Evolutionary conservation across 1,140 invertebrate genomes (phyloP).

Genomic region (Neodiprion lecontei): DNA sequence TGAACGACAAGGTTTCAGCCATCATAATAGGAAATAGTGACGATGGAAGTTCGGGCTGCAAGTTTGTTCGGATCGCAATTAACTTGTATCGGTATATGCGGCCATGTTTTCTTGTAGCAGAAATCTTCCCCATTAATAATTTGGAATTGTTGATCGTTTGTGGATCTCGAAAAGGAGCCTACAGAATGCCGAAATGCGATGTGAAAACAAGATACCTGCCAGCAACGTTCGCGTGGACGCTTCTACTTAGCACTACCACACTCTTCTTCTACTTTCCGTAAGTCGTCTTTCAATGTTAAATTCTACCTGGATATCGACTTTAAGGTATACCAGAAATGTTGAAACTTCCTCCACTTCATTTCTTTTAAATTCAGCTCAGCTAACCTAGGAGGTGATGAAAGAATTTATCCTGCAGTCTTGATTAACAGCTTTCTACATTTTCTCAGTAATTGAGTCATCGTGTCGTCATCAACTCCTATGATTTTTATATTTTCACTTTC

Average conservation of each 20-base stretch:
- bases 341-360: neutral
- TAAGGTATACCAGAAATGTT: slow-evolving; percentile 40
- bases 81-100: slow-evolving; percentile 55
- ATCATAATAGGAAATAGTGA: neutral
- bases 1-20: neutral
- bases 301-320: slow-evolving; percentile 19
- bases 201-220: slow-evolving; percentile 93
- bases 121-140: slow-evolving; percentile 48
- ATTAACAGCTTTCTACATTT: no score
- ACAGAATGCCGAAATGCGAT: slow-evolving; percentile 92
- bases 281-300: slow-evolving; percentile 64
- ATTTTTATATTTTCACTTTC: no score
- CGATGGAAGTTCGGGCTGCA: neutral
- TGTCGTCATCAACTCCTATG: no score
- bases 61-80: slow-evolving; percentile 36
- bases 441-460: no score
- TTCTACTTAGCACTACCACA: slow-evolving; percentile 87
- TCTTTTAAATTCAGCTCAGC: slow-evolving; percentile 34
- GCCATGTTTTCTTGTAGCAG: slow-evolving; percentile 61
- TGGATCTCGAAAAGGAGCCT: slow-evolving; percentile 28
- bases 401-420: no score
- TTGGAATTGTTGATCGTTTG: slow-evolving; percentile 12
- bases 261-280: slow-evolving; percentile 97
- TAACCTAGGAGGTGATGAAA: slow-evolving; percentile 17
- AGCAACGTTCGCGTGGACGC: slow-evolving; percentile 94